phyloP scores from a whole-genome alignment of 2,888 invertebrate genomes.

The Troides helena region DNA sequence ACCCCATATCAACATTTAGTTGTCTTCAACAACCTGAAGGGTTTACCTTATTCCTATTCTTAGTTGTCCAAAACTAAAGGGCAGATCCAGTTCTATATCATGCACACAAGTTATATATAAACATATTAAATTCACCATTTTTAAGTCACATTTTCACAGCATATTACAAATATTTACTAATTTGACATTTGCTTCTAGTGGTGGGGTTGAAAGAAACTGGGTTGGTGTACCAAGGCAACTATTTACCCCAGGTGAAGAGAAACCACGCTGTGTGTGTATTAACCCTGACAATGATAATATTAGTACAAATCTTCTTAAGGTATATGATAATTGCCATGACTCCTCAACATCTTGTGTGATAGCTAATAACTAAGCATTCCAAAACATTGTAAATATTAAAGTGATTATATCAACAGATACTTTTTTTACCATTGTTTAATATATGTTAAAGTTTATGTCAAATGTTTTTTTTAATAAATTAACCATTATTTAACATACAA shows the following conservation, averaged over 20 bases:
- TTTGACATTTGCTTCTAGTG: constrained; percentile 83
- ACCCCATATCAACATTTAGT: too few species aligned
- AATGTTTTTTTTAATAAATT: background rate
- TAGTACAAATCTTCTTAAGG: constrained; percentile 77
- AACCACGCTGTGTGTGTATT: constrained; percentile 92
- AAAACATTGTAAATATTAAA: background rate
- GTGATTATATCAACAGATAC: background rate
- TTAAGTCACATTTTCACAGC: too few species aligned
- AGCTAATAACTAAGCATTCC: constrained; percentile 11
- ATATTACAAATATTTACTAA: background rate
- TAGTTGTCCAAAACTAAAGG: too few species aligned
- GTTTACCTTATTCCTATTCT: too few species aligned
- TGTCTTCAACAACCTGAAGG: too few species aligned
- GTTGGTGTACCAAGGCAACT: constrained; percentile 92
- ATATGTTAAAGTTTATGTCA: background rate
- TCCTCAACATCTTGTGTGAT: constrained; percentile 52
- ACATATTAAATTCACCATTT: too few species aligned
- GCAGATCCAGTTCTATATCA: too few species aligned
- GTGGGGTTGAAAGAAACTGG: constrained; percentile 93
- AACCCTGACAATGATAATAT: constrained; percentile 57
- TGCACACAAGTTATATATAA: too few species aligned
- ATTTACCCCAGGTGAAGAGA: constrained; percentile 83
- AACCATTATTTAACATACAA: background rate
- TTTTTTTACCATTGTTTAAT: background rate
- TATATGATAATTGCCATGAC: constrained; percentile 83